Base-by-base conservation (phyloP, 2,888 invertebrate genomes). In the Diarsia rubi region DNA sequence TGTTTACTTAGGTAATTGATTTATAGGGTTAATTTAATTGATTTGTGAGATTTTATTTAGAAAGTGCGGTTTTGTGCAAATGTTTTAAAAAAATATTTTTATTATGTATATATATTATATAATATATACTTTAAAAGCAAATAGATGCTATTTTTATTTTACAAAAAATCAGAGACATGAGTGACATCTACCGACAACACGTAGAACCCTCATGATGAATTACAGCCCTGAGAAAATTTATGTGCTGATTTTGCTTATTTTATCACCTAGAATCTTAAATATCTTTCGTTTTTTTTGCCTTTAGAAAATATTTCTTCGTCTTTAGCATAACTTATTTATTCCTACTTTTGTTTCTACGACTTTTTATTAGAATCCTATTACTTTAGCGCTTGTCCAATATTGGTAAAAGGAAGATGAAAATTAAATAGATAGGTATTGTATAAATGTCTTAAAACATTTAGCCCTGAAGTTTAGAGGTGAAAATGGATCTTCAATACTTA, bases 1-100 rank as follows among this genome's bases (percentile, higher is more conserved):
- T 75, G 49, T 76, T 82, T 24, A 27, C 24, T 6, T 24, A 3
- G 0, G 16, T 54, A 60, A 69, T 76, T 73, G 66, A 81, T 72
- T 82, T 67, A 45, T 49, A 84, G 52, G 68, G 72, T 69, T 63
- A 27, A 59, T 21, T 31, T 69, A 11, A 14, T 59, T 69, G 19
- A 19, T 54, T 52, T 24, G 49, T 24, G 19, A 19, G 47, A 24
- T 45, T 19, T 59, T 27, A 37, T 42, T 65, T 24, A 45, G 54
- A 80, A 76, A 76, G 42, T 65, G 5, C 6, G 0, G 3, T 44
- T 3, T 42, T 62, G 1, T 8, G 0, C 9, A 9, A 9, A 21
- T 16, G 9, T 12, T 44, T 27, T 57, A 14, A 1, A 24, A 4
- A 16, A 45, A 47, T 21, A 6, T 19, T 47, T 47, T 45, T 14